phyloP scores from a whole-genome alignment of 2,113 vertebrate species.

The Mus pahari region DNA sequence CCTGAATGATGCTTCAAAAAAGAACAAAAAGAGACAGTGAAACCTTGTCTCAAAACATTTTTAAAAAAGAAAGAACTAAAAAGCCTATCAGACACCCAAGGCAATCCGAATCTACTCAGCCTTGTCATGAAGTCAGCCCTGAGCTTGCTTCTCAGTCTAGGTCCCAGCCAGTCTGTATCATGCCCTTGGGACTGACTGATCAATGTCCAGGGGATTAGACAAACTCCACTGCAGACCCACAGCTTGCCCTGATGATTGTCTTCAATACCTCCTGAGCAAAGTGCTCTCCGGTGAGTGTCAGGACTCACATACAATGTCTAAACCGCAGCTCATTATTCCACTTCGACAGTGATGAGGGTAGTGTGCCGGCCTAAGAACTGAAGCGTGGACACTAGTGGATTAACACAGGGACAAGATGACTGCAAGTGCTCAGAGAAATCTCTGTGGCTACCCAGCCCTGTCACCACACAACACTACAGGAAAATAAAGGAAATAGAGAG shows the following conservation, averaged over 20 bases:
- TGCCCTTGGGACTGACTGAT: neutral
- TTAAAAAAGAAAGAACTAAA: neutral
- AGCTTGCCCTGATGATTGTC: slow-evolving; percentile 47
- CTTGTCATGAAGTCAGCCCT: neutral
- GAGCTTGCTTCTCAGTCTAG: neutral
- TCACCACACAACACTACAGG: neutral
- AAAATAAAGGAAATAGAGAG: neutral
- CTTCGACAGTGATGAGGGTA: neutral
- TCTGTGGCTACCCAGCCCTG: neutral
- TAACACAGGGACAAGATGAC: neutral
- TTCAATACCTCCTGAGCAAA: slow-evolving; percentile 33
- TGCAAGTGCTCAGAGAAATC: neutral
- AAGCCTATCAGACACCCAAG: neutral
- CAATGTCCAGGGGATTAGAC: slow-evolving; percentile 7
- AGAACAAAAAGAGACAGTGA: neutral
- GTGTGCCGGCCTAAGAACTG: neutral
- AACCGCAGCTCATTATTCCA: neutral
- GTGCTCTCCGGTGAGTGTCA: slow-evolving; percentile 28
- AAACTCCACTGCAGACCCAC: slow-evolving; percentile 5
- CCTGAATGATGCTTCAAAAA: neutral
- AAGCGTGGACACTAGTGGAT: neutral
- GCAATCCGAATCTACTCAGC: neutral
- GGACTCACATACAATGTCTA: neutral
- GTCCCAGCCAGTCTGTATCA: neutral
- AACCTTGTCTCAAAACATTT: neutral